Base-by-base conservation (phyloP, 2,113 vertebrate genomes). In the Apteryx owenii region DNA sequence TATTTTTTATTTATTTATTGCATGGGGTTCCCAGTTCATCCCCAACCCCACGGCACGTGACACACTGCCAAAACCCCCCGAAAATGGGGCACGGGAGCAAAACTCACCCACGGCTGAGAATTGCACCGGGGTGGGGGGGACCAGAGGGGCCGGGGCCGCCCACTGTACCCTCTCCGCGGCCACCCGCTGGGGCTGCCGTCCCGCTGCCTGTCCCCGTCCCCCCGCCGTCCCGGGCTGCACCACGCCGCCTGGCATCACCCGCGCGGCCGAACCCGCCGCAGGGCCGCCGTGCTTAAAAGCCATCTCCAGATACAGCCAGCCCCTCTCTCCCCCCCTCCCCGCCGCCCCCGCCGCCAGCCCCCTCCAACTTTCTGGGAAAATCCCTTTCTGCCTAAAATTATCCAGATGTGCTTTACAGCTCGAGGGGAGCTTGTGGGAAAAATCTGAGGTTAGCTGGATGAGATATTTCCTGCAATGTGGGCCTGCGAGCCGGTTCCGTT, bases 361-460 rank as follows among this genome's bases (percentile, higher is more conserved):
- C 42, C 78, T 95, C 48, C 58, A 68, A 77, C 94, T 91, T 91
- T 94, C 95, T 95, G 91, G 94, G 93, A 95, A 97, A 97, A 96
- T 96, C 93, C 92, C 95, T 94, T 97, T 96, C 96, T 97, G 97
- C 65, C 82, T 97, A 6, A 6, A 97, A 95, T 97, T 87, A 93
- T 95, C 97, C 94, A 97, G 94, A 97, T 97, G 97, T 95, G 89
- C 76, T 95, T 95, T 95, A 85, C 82, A 94, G 95, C 93, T 94
- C 11, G 26, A 97, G 95, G 96, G 94, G 96, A 91, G 93, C 85
- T 97, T 96, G 94, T 90, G 88, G 95, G 95, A 94, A 93, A 95
- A 94, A 38, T 93, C 96, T 11, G 80, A 96, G 92, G 88, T 91
- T 97, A 29, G 12, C 66, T 96, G 95, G 94, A 96, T 96, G 90